Conservation (phyloP, 1,140 invertebrate genomes). For the Euura saliciscinereae region DNA sequence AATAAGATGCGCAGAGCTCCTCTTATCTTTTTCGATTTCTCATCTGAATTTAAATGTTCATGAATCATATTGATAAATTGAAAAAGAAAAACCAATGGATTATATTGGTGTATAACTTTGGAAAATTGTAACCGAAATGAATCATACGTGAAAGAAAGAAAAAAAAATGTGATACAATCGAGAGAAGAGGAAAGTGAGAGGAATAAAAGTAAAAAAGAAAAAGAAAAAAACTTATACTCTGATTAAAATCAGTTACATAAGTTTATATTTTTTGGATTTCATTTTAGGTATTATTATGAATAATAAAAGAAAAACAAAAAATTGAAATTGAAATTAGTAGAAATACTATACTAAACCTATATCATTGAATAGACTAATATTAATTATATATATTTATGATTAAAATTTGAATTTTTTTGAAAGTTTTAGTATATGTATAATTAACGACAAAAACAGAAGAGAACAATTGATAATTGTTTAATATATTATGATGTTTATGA, state of each 20-base stretch:
- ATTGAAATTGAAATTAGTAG: not conserved
- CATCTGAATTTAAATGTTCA: too few relatives aligned
- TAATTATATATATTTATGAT: too few relatives aligned
- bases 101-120: not conserved
- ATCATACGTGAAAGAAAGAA: not conserved
- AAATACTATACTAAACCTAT: not conserved
- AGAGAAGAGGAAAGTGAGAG: not conserved
- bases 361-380: not conserved
- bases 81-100: too few relatives aligned
- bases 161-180: not conserved
- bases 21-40: too few relatives aligned
- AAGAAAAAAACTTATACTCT: slow-evolving; percentile 5
- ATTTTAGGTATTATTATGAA: not conserved
- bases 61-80: too few relatives aligned
- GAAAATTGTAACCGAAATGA: not conserved
- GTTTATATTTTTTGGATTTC: slow-evolving; percentile 1
- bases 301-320: not conserved
- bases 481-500: not conserved
- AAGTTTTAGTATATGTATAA: too few relatives aligned
- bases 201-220: not conserved
- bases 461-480: not conserved
- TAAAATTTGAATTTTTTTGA: too few relatives aligned
- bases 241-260: not conserved
- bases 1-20: too few relatives aligned
- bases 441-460: not conserved